Base-by-base conservation (phyloP, 2,797 vertebrate species). In the Spinibarbus caldwelli region DNA sequence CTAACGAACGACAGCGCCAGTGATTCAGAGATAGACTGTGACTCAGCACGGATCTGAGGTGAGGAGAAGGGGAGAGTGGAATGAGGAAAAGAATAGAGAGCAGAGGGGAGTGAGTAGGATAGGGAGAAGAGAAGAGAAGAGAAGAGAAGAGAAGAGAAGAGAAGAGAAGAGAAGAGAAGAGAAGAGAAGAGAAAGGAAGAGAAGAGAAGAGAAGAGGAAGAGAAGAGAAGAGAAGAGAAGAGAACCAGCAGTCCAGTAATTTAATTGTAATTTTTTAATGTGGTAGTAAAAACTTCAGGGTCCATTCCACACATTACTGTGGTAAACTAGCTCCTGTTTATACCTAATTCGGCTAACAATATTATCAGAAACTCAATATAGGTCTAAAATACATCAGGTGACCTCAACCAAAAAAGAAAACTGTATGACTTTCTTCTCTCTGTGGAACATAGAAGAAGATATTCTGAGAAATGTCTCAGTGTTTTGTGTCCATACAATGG, bases 281-380 rank as follows among this genome's bases (percentile, higher is more conserved):
- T 62, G 8, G n/a, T 26, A 43, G 54, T 43, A 59, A 79, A 64
- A 38, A 23, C 26, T 26, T 47, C 59, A 45, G 26, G 11, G 26
- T 38, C 47, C 89, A 92, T 92, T 91, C 89, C 85, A 82, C 72
- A 79, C 86, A 91, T 83, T 85, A 84, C 34, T 64, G 59, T 77
- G 67, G 82, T 86, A 88, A 83, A 88, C 90, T 57, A 59, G 66
- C 49, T 78, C 41, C 29, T 62, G 49, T 41, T 85, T 86, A 47
- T 41, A 75, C 72, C 81, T 89, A 86, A 88, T 76, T 83, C 83
- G 71, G 34, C 54, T 78, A 62, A 84, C 71, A 64, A 62, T 41
- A 73, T 68, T 77, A 75, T 82, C 23, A 57, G 19, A 66, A 85
- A 79, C 54, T 64, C 49, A n/a, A 36, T 70, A 49, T 64, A 57